Evolutionary conservation across 2,113 vertebrate genomes (phyloP).

Genomic region (Archocentrus centrarchus): DNA sequence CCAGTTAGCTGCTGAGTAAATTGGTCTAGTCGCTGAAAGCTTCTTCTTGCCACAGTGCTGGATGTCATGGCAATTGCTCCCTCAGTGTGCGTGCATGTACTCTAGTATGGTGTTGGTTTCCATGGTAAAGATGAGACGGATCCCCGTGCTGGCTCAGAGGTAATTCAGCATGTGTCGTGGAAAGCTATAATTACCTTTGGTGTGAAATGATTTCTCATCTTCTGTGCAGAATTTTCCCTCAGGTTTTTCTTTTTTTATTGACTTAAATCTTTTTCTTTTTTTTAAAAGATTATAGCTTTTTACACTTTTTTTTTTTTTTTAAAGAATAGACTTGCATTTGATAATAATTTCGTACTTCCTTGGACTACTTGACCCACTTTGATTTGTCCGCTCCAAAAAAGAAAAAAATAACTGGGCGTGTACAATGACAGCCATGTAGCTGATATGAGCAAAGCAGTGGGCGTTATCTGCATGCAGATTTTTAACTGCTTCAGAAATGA

Average conservation of each 20-base stretch:
- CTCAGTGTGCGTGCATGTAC: conserved; percentile 62
- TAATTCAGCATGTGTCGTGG: conserved; percentile 64
- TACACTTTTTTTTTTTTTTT: conserved; percentile 22
- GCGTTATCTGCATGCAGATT: conserved; percentile 64
- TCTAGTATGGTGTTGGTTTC: conserved; percentile 78
- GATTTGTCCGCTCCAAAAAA: conserved; percentile 48
- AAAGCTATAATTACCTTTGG: conserved; percentile 64
- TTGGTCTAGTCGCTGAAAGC: conserved; percentile 61
- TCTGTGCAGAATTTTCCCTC: conserved; percentile 21
- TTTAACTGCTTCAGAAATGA: conserved; percentile 39
- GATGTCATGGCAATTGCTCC: conserved; percentile 78
- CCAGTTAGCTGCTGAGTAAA: conserved; percentile 65
- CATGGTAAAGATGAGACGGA: conserved; percentile 79
- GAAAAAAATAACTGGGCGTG: conserved; percentile 63
- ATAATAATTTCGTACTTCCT: conserved; percentile 27
- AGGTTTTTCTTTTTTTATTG: not conserved
- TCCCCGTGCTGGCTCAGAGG: conserved; percentile 67
- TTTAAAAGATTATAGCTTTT: not conserved
- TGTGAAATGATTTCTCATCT: conserved; percentile 59
- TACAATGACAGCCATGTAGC: conserved; percentile 55
- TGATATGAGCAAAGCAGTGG: conserved; percentile 43
- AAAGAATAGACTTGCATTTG: not conserved
- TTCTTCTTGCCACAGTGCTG: conserved; percentile 61
- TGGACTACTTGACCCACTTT: conserved; percentile 42
- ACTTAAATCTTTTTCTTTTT: not conserved